Conservation (phyloP, 2,113 vertebrate species). For the Charina bottae region DNA sequence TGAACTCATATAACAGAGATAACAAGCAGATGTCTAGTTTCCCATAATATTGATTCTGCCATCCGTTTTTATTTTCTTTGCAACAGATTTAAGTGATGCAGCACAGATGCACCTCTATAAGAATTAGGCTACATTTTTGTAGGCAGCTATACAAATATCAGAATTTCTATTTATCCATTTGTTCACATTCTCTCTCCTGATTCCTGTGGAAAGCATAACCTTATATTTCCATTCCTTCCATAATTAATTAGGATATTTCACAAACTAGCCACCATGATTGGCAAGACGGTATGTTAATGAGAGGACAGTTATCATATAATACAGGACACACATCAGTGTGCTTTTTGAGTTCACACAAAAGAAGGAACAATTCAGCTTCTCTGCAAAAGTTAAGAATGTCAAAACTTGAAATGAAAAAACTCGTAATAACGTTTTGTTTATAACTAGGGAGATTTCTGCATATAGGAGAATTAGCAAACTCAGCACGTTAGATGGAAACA, state of each 20-base stretch:
- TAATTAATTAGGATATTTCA: not conserved
- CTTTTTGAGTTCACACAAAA: not conserved
- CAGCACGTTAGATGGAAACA: not conserved
- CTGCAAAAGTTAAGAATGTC: not conserved
- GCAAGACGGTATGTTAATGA: not conserved
- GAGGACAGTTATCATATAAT: not conserved
- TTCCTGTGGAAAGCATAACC: not conserved
- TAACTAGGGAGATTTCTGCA: not conserved
- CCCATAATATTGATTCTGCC: no score
- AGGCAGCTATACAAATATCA: not conserved
- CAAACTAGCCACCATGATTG: not conserved
- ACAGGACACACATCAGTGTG: not conserved
- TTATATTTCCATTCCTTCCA: not conserved
- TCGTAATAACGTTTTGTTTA: not conserved
- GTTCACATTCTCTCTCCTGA: not conserved
- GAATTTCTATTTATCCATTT: not conserved
- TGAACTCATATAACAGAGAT: no score
- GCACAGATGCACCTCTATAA: not conserved
- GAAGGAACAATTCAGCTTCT: not conserved
- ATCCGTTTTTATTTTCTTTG: no score
- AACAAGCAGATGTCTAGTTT: no score
- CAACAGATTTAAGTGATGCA: no score
- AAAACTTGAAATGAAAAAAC: not conserved
- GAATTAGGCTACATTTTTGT: not conserved
- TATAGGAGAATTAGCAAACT: constrained; percentile 21